Conservation (phyloP, 2,888 invertebrate genomes). For the Rhorus exstirpatorius region DNA sequence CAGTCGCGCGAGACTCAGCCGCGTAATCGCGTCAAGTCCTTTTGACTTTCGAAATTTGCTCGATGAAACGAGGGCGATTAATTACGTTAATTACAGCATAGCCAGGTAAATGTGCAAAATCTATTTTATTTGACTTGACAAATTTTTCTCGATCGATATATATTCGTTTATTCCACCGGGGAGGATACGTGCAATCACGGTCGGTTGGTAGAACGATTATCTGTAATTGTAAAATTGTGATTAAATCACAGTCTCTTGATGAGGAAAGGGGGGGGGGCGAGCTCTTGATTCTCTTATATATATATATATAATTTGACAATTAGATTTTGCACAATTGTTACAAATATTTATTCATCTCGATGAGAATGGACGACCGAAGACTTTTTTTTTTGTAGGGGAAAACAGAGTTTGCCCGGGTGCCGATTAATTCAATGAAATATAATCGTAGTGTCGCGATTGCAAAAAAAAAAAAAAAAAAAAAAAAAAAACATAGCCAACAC, state of each 20-base stretch:
- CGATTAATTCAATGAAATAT: slow-evolving; percentile 3
- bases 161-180: background rate
- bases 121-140: slow-evolving; percentile 29
- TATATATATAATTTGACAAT: slow-evolving; percentile 32
- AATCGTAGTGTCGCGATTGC: background rate
- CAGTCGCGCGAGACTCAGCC: slow-evolving; percentile 81
- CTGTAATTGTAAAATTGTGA: slow-evolving; percentile 14
- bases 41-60: slow-evolving; percentile 82
- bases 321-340: slow-evolving; percentile 30
- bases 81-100: background rate
- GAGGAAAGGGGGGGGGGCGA: background rate
- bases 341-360: slow-evolving; percentile 24
- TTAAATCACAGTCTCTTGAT: slow-evolving; percentile 22
- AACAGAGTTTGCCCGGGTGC: background rate
- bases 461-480: background rate
- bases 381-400: background rate
- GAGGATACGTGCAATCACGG: background rate
- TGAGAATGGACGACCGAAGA: slow-evolving; percentile 4
- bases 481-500: background rate
- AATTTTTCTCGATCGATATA: background rate
- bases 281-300: slow-evolving; percentile 28
- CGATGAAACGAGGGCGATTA: slow-evolving; percentile 65
- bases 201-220: background rate
- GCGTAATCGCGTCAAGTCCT: slow-evolving; percentile 84
- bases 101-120: slow-evolving; percentile 47